Evolutionary conservation across 2,113 vertebrate species (phyloP).

Genomic region (Dasyurus viverrinus): DNA sequence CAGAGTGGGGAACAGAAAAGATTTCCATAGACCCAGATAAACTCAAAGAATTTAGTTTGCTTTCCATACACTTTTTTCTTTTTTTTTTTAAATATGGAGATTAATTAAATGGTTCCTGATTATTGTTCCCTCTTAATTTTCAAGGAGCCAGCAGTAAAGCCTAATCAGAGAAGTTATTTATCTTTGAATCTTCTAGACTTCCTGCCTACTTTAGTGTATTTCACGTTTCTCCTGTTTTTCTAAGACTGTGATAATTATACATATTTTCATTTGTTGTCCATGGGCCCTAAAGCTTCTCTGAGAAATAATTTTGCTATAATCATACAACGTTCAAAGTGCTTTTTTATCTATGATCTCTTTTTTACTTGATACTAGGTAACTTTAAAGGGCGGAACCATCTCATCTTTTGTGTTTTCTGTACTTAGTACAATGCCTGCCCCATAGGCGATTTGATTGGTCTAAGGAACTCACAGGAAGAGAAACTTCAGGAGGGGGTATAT

Average conservation of each 20-base stretch:
- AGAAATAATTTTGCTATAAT: neutral
- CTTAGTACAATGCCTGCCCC: neutral
- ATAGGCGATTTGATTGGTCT: neutral
- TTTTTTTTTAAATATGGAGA: neutral
- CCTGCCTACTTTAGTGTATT: neutral
- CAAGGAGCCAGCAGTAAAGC: neutral
- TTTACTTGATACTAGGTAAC: neutral
- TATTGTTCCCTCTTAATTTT: neutral
- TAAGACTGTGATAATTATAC: neutral
- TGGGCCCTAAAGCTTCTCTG: neutral
- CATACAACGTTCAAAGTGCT: neutral
- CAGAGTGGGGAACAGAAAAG: neutral
- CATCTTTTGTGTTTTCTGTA: neutral
- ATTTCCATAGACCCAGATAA: neutral
- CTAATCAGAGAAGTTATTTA: neutral
- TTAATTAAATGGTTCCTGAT: neutral
- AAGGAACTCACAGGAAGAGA: neutral
- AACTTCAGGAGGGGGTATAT: neutral
- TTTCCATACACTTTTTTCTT: neutral
- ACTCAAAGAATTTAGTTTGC: neutral
- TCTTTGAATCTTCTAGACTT: neutral
- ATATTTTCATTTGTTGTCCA: constrained; percentile 17
- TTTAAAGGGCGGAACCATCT: neutral
- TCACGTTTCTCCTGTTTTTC: neutral
- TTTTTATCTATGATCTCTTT: neutral